phyloP scores from a whole-genome alignment of 1,140 invertebrate species.

The Ooceraea biroi region DNA sequence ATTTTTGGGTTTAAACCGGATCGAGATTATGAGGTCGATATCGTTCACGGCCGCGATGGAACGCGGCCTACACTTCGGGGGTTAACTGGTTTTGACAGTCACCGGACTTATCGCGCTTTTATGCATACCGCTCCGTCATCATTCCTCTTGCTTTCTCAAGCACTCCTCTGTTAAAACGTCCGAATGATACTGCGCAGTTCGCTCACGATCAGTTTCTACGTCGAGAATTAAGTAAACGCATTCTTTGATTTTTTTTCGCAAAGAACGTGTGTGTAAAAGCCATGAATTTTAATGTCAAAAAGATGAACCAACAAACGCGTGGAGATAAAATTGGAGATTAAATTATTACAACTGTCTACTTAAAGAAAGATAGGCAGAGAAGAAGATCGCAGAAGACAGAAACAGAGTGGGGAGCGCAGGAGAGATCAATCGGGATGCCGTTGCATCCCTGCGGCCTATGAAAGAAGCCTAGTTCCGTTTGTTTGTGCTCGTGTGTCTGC shows the following conservation, averaged over 20 bases:
- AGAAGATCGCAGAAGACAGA: not conserved
- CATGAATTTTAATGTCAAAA: not conserved
- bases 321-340: constrained; percentile 1
- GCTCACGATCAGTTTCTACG: not conserved
- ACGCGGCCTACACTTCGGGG: constrained; percentile 62
- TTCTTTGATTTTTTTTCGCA: not conserved
- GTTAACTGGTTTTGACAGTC: constrained; percentile 72
- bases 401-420: not conserved
- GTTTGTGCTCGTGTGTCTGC: constrained; percentile 80
- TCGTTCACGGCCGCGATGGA: constrained; percentile 65
- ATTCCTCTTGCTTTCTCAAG: constrained; percentile 8
- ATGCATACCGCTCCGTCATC: constrained; percentile 58
- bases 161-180: not conserved
- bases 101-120: constrained; percentile 61
- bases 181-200: not conserved
- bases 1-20: constrained; percentile 72
- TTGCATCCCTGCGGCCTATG: constrained; percentile 66
- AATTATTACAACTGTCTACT: not conserved
- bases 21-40: constrained; percentile 76
- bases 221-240: not conserved
- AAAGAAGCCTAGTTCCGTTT: constrained; percentile 77
- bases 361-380: constrained; percentile 23
- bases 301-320: not conserved
- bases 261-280: not conserved
- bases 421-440: constrained; percentile 71